Conservation (phyloP, 2,888 invertebrate genomes). For the Machimus rusticus region DNA sequence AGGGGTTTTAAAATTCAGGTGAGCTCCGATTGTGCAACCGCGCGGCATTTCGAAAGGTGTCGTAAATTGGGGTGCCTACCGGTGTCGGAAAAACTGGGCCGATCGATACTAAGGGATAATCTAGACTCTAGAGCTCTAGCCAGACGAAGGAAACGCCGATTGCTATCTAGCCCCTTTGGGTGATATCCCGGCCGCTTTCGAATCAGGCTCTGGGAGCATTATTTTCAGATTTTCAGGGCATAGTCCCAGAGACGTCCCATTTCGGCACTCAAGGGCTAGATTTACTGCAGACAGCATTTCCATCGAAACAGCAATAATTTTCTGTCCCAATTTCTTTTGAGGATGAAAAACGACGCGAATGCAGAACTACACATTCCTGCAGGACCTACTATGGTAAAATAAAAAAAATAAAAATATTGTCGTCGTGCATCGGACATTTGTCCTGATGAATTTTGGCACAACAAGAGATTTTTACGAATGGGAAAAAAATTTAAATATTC, state of each 20-base stretch:
- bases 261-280: not conserved
- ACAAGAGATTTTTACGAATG: not conserved
- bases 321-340: not conserved
- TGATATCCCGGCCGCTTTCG: not conserved
- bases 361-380: not conserved
- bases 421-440: not conserved
- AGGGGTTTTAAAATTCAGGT: not conserved
- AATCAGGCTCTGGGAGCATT: not conserved
- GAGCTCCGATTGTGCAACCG: not conserved
- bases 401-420: not conserved
- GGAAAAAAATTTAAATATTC: not conserved
- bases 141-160: not conserved
- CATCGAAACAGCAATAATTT: not conserved
- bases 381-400: not conserved
- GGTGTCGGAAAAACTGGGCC: not conserved
- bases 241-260: not conserved
- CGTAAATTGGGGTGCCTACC: not conserved
- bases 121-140: not conserved
- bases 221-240: not conserved
- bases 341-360: not conserved
- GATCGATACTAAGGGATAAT: not conserved
- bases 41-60: not conserved
- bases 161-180: not conserved
- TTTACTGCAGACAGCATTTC: not conserved
- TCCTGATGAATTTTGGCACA: not conserved